Conservation (phyloP, 2,888 invertebrate genomes). For the Hypsopygia costalis region DNA sequence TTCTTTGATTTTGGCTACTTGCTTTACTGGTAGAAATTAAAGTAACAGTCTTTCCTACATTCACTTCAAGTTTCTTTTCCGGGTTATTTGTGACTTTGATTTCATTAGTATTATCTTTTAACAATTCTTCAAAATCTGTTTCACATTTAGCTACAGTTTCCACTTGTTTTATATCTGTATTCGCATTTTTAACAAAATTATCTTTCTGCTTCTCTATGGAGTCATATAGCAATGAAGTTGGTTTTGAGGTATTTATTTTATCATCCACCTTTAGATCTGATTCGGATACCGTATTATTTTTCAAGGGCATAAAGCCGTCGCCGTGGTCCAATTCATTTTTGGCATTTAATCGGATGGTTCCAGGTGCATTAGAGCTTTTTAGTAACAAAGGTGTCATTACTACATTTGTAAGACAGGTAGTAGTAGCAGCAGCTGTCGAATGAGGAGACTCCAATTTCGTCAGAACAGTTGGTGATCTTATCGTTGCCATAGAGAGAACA, state of each 20-base stretch:
- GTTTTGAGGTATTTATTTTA: slow-evolving; percentile 20
- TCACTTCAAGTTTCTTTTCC: slow-evolving; percentile 64
- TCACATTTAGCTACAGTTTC: slow-evolving; percentile 56
- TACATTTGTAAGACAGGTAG: slow-evolving; percentile 50
- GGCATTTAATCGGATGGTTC: slow-evolving; percentile 41
- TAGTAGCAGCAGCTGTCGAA: slow-evolving; percentile 42
- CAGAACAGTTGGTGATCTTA: slow-evolving; percentile 53
- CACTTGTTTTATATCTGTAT: slow-evolving; percentile 18
- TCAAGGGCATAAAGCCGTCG: slow-evolving; percentile 19
- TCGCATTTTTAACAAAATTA: slow-evolving; percentile 15
- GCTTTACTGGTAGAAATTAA: slow-evolving; percentile 32
- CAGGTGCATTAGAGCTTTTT: slow-evolving; percentile 43
- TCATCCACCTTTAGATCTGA: slow-evolving; percentile 24
- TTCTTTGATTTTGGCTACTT: slow-evolving; percentile 24
- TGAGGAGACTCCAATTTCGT: slow-evolving; percentile 52
- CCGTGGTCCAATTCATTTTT: slow-evolving; percentile 41
- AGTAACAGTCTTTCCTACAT: slow-evolving; percentile 59
- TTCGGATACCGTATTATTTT: slow-evolving; percentile 25
- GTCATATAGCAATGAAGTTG: slow-evolving; percentile 19
- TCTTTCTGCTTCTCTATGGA: slow-evolving; percentile 31
- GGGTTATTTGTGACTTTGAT: slow-evolving; percentile 66
- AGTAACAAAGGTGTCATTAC: slow-evolving; percentile 59
- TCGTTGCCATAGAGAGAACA: slow-evolving; percentile 60
- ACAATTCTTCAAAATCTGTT: slow-evolving; percentile 73
- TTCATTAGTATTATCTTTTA: slow-evolving; percentile 74